Conservation (phyloP, 1,140 invertebrate species). For the Drosophila kurseongensis region DNA sequence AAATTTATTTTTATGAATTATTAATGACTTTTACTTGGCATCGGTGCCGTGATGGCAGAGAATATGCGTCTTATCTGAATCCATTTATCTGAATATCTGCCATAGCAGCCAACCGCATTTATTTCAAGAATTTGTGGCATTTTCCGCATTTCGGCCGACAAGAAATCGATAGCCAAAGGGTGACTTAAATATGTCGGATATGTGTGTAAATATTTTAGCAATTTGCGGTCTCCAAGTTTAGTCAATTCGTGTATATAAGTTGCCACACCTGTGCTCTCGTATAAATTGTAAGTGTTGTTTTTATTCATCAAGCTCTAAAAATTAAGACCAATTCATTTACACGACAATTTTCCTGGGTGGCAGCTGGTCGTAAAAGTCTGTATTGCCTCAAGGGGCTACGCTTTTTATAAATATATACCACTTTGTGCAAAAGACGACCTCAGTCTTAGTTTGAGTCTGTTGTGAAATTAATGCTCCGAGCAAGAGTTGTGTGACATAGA, state of each 20-base stretch:
- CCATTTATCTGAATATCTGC: constrained; percentile 43
- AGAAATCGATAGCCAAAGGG: constrained; percentile 26
- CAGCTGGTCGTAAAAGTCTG: constrained; percentile 50
- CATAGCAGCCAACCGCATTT: constrained; percentile 29
- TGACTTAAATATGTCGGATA: constrained; percentile 19
- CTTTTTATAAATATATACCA: constrained; percentile 1
- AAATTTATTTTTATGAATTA: constrained; percentile 75
- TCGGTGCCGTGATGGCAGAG: background rate
- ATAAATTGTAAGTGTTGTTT: constrained; percentile 13
- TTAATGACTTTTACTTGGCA: constrained; percentile 60
- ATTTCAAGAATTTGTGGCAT: constrained; percentile 53
- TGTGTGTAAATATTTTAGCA: constrained; percentile 35
- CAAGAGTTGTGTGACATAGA: background rate
- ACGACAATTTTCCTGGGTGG: constrained; percentile 8
- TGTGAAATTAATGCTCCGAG: background rate
- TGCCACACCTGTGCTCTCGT: background rate
- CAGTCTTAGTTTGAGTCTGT: background rate
- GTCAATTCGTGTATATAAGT: constrained; percentile 7
- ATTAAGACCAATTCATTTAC: constrained; percentile 18
- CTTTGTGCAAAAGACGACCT: background rate
- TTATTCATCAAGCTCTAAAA: constrained; percentile 10
- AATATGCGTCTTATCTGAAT: constrained; percentile 33
- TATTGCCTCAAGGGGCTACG: background rate
- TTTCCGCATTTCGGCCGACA: constrained; percentile 13
- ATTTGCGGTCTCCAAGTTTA: constrained; percentile 36